Percentiles rank a stretch among this genome's conserved stretches.
Conservation (phyloP, 2,888 invertebrate species). For the Horisme vitalbata region DNA sequence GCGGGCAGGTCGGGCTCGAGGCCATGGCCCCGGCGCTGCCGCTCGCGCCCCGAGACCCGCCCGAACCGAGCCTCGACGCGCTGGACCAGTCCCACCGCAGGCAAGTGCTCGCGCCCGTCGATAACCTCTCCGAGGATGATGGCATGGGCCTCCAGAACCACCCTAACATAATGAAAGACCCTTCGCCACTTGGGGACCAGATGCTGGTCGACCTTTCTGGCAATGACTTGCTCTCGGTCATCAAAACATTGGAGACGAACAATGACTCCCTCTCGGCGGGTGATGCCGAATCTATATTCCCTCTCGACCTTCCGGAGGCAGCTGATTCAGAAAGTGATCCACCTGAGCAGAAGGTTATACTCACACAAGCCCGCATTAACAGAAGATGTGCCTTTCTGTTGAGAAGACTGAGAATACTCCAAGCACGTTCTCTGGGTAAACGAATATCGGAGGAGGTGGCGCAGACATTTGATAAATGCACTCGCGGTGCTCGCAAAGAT, state of each 20-base stretch:
- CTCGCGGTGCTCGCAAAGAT: conserved; percentile 86
- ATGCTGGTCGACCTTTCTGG: conserved; percentile 84
- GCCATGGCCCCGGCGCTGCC: conserved; percentile 98
- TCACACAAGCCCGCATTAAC: conserved; percentile 84
- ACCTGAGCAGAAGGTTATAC: conserved; percentile 78
- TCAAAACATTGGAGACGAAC: conserved; percentile 87
- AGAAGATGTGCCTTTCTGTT: conserved; percentile 88
- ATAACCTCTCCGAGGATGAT: conserved; percentile 81
- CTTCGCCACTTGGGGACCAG: conserved; percentile 85
- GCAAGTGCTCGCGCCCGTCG: conserved; percentile 78
- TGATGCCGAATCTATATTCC: conserved; percentile 77
- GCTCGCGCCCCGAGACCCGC: conserved; percentile 82
- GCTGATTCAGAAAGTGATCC: conserved; percentile 78
- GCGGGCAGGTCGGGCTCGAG: conserved; percentile 83
- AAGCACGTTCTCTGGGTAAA: conserved; percentile 88
- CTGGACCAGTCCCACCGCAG: conserved; percentile 56
- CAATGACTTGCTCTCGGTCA: conserved; percentile 87
- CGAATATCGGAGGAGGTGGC: conserved; percentile 91
- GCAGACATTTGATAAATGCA: conserved; percentile 85
- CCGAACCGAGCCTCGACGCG: conserved; percentile 55
- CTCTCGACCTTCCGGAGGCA: conserved; percentile 73
- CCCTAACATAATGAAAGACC: conserved; percentile 80
- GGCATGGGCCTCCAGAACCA: conserved; percentile 82
- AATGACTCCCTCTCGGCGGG: conserved; percentile 68
- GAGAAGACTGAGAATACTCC: conserved; percentile 89